Conservation (phyloP, 2,797 vertebrate genomes). For the Melanotaenia nigrans region DNA sequence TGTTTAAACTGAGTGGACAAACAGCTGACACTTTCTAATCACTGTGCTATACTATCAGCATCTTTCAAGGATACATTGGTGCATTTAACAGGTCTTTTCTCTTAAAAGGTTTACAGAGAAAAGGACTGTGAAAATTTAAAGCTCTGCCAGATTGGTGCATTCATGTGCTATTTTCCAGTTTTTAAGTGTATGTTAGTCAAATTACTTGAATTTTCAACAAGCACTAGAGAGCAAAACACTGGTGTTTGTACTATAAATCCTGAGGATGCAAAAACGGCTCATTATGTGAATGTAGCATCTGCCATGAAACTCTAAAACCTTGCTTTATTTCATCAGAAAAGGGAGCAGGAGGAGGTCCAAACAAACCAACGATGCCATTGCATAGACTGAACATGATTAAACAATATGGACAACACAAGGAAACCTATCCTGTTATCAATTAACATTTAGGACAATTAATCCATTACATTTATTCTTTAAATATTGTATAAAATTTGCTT, state of each 20-base stretch:
- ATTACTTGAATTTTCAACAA: background rate
- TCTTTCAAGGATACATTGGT: conserved; percentile 14
- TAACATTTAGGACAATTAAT: background rate
- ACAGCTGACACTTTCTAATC: conserved; percentile 31
- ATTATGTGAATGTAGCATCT: too few relatives aligned
- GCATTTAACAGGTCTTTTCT: conserved; percentile 6
- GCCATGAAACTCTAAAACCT: too few relatives aligned
- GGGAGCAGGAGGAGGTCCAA: background rate
- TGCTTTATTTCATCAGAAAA: too few relatives aligned
- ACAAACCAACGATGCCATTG: background rate
- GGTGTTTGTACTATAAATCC: too few relatives aligned
- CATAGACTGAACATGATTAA: background rate
- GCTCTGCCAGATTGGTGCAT: background rate
- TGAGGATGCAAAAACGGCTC: too few relatives aligned
- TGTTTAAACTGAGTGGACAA: conserved; percentile 25
- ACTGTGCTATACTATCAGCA: conserved; percentile 16
- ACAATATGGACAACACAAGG: background rate
- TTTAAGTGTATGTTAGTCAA: background rate
- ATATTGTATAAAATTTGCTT: background rate
- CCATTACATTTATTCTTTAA: background rate
- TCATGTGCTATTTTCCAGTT: background rate
- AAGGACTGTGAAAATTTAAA: background rate
- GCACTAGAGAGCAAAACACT: background rate
- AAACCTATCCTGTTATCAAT: background rate
- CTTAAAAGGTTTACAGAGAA: conserved; percentile 1